Evolutionary conservation across 2,797 vertebrate species (phyloP), one percentile per base, ranked within the genome.

Genomic region (Cynodonichthys magdalenae): DNA sequence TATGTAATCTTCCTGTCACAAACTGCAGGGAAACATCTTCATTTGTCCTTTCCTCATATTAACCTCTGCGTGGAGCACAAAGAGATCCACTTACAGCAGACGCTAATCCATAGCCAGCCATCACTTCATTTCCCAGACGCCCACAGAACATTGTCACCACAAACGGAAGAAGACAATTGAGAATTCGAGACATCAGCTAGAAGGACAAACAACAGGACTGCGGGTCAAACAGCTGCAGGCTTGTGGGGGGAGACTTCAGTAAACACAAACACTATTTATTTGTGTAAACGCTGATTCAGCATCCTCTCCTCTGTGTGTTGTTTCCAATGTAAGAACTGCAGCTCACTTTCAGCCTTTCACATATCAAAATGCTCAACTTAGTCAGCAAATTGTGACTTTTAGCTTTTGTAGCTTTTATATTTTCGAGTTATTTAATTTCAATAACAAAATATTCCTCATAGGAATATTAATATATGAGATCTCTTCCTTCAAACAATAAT

Each of bases 141-240:
- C 92, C 92, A 63, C 91, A 93, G 74, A 93, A 94, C 85, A 94
- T 87, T 1, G 92, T 92, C 18, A 92, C 71, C 80, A 93, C 89
- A 77, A 94, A 89, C 8, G 89, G 87, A 63, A 93, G 87, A 58
- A 92, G 75, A 74, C 77, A 92, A 68, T 78, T 82, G 63, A 93
- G 83, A 82, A 92, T 77, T 68, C 89, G 85, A 75, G 87, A 90
- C 27, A 91, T 53, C 59, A 93, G 79, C 92, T 93, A 27, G 17
- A 80, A 72, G 77, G 51, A 80, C 49, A 90, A 82, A 68, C 49
- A 66, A 44, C 9, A 14, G 29, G 15, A 56, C 2, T 7, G 34
- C n/a, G 51, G 31, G 12, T 55, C 18, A 47, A 31, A 28, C 20
- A 20, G 11, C 31, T 5, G 54, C 34, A 29, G 69, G 31, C 14